Percentiles rank a stretch among this genome's conserved stretches.
phyloP scores from a whole-genome alignment of 1,140 invertebrate species.

The Hycleus cichorii region DNA sequence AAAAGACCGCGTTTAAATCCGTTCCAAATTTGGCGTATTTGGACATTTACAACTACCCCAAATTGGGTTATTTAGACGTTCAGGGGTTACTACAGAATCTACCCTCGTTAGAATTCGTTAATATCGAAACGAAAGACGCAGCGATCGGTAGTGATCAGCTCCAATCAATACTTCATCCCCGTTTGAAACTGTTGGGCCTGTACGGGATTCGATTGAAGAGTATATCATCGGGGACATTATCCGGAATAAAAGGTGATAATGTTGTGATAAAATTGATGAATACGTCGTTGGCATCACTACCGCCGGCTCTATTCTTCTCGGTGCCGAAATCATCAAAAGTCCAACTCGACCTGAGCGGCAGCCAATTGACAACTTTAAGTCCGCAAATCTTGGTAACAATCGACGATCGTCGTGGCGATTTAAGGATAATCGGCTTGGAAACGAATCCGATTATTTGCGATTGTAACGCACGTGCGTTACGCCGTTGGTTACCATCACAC shows the following conservation, averaged over 20 bases:
- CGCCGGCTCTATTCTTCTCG: slow-evolving; percentile 74
- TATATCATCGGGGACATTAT: slow-evolving; percentile 75
- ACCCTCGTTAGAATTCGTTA: slow-evolving; percentile 59
- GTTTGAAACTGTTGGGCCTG: slow-evolving; percentile 66
- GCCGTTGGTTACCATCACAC: slow-evolving; percentile 64
- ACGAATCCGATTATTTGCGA: slow-evolving; percentile 78
- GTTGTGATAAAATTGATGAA: slow-evolving; percentile 69
- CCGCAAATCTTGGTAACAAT: slow-evolving; percentile 69
- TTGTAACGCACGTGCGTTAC: slow-evolving; percentile 69
- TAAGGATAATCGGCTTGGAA: slow-evolving; percentile 63
- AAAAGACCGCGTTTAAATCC: slow-evolving; percentile 72
- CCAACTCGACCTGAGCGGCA: slow-evolving; percentile 68
- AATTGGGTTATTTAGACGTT: slow-evolving; percentile 74
- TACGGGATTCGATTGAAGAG: slow-evolving; percentile 65
- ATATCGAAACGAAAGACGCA: slow-evolving; percentile 80
- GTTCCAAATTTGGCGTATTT: slow-evolving; percentile 62
- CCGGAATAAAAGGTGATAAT: slow-evolving; percentile 60
- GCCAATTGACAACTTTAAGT: slow-evolving; percentile 64
- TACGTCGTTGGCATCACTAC: slow-evolving; percentile 68
- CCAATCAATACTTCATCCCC: slow-evolving; percentile 66
- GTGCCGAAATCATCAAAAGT: slow-evolving; percentile 81
- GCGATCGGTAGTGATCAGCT: slow-evolving; percentile 75
- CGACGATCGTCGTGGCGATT: slow-evolving; percentile 68
- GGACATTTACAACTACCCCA: slow-evolving; percentile 64
- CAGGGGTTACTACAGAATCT: slow-evolving; percentile 68